phyloP scores from a whole-genome alignment of 2,797 vertebrate species.

The Coendou prehensilis region DNA sequence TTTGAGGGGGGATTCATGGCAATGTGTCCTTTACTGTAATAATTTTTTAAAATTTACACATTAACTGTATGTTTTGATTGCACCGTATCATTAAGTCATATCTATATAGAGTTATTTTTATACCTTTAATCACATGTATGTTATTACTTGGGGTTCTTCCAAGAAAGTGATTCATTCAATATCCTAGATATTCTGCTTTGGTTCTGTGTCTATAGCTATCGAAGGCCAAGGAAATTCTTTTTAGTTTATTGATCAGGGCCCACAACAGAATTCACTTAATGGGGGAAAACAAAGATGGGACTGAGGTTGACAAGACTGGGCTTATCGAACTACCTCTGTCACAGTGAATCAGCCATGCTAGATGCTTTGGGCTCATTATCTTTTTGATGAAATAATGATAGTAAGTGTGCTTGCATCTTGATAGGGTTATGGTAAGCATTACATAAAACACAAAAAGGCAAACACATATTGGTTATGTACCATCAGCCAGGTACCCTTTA shows the following conservation, averaged over 20 bases:
- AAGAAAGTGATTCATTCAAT: background rate
- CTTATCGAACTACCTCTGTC: background rate
- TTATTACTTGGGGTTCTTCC: background rate
- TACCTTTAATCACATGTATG: background rate
- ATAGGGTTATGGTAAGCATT: background rate
- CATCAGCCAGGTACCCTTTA: background rate
- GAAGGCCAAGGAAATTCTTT: background rate
- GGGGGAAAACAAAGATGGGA: background rate
- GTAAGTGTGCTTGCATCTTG: background rate
- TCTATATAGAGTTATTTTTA: background rate
- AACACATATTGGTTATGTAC: background rate
- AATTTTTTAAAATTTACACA: background rate
- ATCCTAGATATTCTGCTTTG: background rate
- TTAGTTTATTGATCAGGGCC: background rate
- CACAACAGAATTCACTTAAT: background rate
- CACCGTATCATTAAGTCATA: background rate
- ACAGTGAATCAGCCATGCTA: background rate
- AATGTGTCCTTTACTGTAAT: background rate
- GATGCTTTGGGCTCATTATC: background rate
- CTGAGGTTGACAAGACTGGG: background rate
- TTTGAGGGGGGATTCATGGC: background rate
- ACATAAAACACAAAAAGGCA: background rate
- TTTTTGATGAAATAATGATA: slow-evolving; percentile 9
- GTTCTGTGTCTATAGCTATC: background rate
- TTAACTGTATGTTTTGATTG: background rate